Evolutionary conservation across 2,113 vertebrate genomes (phyloP).

Genomic region (Scophthalmus maximus): DNA sequence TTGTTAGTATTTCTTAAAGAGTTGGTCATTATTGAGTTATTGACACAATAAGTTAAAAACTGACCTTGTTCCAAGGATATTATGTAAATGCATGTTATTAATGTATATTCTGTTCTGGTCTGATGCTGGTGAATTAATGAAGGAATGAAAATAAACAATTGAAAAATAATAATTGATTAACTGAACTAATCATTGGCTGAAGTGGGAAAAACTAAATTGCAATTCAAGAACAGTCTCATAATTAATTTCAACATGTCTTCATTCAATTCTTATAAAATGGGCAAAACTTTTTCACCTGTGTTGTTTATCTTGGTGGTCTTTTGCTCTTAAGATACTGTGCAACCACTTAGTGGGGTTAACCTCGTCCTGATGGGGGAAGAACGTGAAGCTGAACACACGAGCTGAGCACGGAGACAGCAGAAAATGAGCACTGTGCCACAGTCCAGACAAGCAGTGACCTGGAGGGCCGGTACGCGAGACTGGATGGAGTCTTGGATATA

Average conservation of each 20-base stretch:
- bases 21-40: background rate
- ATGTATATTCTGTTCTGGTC: no score
- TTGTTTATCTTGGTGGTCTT: background rate
- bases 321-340: background rate
- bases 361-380: slow-evolving; percentile 7
- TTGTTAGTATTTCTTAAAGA: background rate
- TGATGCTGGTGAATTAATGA: no score
- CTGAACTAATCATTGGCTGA: no score
- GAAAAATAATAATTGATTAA: no score
- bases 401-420: background rate
- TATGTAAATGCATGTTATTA: no score
- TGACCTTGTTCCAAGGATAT: background rate
- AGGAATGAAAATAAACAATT: no score
- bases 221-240: background rate
- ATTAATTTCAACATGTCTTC: background rate
- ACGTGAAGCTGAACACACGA: slow-evolving; percentile 16
- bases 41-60: background rate
- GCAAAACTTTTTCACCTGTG: background rate
- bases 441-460: slow-evolving; percentile 23
- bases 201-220: no score
- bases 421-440: background rate
- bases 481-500: slow-evolving; percentile 43
- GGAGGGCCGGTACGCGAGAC: background rate
- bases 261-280: background rate
- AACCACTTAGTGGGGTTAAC: background rate